Evolutionary conservation across 2,113 vertebrate genomes (phyloP).

Genomic region (Antechinus flavipes): DNA sequence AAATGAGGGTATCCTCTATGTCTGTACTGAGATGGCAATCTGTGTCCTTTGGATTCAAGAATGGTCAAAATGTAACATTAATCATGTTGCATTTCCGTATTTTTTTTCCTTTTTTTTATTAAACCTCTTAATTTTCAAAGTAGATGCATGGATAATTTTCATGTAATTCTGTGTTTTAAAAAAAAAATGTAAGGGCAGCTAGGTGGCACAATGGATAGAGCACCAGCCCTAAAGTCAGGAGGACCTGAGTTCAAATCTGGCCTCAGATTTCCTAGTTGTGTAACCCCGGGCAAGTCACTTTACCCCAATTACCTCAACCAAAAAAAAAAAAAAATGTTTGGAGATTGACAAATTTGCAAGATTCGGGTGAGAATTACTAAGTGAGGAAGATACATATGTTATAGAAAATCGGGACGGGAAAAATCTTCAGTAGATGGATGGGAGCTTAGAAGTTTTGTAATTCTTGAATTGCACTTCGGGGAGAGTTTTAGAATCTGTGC

Average conservation of each 20-base stretch:
- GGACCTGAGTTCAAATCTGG: too few relatives aligned
- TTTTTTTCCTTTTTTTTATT: not conserved
- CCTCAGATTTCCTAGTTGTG: too few relatives aligned
- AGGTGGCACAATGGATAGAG: too few relatives aligned
- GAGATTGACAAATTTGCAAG: slow-evolving; percentile 20
- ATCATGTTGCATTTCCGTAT: slow-evolving; percentile 13
- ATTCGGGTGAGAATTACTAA: slow-evolving; percentile 20
- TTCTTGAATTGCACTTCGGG: slow-evolving; percentile 46
- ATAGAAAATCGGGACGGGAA: slow-evolving; percentile 29
- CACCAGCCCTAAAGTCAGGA: too few relatives aligned
- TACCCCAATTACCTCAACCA: too few relatives aligned
- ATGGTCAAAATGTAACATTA: slow-evolving; percentile 41
- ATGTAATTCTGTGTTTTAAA: too few relatives aligned
- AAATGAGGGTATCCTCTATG: slow-evolving; percentile 39
- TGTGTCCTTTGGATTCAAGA: slow-evolving; percentile 42
- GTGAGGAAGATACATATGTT: not conserved
- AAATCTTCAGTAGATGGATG: slow-evolving; percentile 36
- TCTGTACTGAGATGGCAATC: slow-evolving; percentile 32
- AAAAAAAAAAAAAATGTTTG: slow-evolving; percentile 1
- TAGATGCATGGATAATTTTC: too few relatives aligned
- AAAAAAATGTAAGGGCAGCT: too few relatives aligned
- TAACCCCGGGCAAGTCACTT: too few relatives aligned
- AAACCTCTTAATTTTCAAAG: too few relatives aligned
- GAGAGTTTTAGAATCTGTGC: slow-evolving; percentile 54
- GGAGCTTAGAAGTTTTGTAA: slow-evolving; percentile 40